Base-by-base conservation (phyloP, 2,797 vertebrate genomes). In the Gorsachius magnificus region DNA sequence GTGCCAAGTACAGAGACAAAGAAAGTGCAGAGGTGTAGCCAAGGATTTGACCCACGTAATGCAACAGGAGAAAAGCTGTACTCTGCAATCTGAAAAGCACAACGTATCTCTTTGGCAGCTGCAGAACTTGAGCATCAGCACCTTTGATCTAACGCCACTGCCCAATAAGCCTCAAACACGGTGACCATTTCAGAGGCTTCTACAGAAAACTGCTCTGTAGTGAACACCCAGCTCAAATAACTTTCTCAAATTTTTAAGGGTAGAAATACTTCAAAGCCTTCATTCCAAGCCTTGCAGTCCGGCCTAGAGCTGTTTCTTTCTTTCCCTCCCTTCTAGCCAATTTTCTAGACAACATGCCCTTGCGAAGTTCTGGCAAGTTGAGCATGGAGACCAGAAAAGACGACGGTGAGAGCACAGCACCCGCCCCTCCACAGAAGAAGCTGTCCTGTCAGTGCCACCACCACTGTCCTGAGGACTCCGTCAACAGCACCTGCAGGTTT, bases 401-500 rank as follows among this genome's bases (percentile, higher is more conserved):
- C 92, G 97, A 98, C 8, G 96, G 98, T 16, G 98, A 98, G 91
- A 98, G 97, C 81, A 96, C 98, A 0, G 98, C 97, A 72, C 97
- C 98, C 13, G 97, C 97, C 25, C 97, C 97, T 64, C 96, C 98
- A 6, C 98, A 98, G 93, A 99, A 98, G 97, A 95, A 98, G 82
- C 97, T 99, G 38, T 98, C 98, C 95, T 99, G 99, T 89, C 98
- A 99, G 96, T 99, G 99, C 98, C 98, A 99, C 96, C 99, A 99
- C 88, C 98, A 99, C 81, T 99, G 99, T 95, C 99, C 99, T 2
- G 99, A 99, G 93, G 99, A 99, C 93, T 98, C 99, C 0, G 97
- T 98, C 97, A 99, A 99, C 98, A 99, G 98, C 94, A 99, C 99
- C 45, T 99, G 99, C 99, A 98, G 98, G 99, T 99, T 97, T 78